phyloP scores from a whole-genome alignment of 2,113 vertebrate species.

The Callorhinus ursinus region DNA sequence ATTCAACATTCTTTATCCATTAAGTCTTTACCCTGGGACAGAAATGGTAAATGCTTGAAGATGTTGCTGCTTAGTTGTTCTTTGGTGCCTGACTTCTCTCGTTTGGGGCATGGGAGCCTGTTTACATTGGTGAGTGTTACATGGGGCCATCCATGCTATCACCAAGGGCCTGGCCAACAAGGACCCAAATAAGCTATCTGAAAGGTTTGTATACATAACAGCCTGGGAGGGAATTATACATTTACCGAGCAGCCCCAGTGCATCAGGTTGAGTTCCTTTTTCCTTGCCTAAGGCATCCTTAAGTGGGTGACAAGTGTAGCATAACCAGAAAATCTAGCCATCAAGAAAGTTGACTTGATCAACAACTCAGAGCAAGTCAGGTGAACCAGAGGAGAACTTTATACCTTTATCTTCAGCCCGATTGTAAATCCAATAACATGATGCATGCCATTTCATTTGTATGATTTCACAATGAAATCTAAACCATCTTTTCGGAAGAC shows the following conservation, averaged over 20 bases:
- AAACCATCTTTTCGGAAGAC: conserved; percentile 51
- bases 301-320: conserved; percentile 38
- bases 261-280: background rate
- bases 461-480: conserved; percentile 34
- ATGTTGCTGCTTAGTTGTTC: background rate
- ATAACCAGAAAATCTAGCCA: conserved; percentile 21
- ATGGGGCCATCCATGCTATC: background rate
- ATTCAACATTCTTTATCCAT: background rate
- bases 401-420: background rate
- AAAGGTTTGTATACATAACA: background rate
- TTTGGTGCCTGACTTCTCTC: background rate
- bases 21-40: background rate
- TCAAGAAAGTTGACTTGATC: background rate
- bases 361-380: background rate
- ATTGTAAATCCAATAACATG: background rate
- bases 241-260: background rate
- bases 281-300: background rate
- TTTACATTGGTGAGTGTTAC: background rate
- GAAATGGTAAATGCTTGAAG: background rate
- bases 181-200: background rate
- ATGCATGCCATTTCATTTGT: background rate
- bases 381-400: background rate
- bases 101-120: background rate
- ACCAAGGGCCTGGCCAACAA: background rate
- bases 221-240: background rate